These are phyloP conservation scores for Acromyrmex echinatior DNA, from an alignment of 1,140 invertebrate genomes.

Conservation along the genomic window DNA sequence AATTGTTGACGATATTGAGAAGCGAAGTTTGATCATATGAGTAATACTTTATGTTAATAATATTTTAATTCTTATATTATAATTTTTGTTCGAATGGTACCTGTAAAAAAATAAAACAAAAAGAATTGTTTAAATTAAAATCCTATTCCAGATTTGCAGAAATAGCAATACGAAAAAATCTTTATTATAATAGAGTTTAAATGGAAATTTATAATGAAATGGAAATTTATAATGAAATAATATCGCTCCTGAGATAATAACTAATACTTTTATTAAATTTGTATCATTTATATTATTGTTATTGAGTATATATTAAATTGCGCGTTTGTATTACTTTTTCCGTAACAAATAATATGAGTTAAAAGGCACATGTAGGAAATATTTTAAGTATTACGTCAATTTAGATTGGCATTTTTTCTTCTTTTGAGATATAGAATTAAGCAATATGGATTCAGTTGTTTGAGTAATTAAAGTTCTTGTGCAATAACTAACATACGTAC, in stretches of 20 bases:
- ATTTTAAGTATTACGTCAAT: slow-evolving; percentile 16
- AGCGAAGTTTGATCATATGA: no score
- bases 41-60: neutral
- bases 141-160: neutral
- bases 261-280: neutral
- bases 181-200: neutral
- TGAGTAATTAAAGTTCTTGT: slow-evolving; percentile 3
- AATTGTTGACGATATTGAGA: neutral
- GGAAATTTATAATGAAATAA: slow-evolving; percentile 1
- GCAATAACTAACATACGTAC: neutral
- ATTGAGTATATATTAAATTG: neutral
- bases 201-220: neutral
- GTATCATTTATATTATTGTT: no score
- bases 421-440: neutral
- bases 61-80: neutral
- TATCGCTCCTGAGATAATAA: neutral
- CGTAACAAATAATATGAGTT: neutral
- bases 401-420: neutral
- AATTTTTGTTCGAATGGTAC: neutral
- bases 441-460: neutral
- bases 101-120: neutral
- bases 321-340: neutral
- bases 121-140: neutral
- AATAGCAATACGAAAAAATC: neutral
- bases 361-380: neutral